Evolutionary conservation across 2,113 vertebrate species (phyloP).

Genomic region (Nothobranchius furzeri): DNA sequence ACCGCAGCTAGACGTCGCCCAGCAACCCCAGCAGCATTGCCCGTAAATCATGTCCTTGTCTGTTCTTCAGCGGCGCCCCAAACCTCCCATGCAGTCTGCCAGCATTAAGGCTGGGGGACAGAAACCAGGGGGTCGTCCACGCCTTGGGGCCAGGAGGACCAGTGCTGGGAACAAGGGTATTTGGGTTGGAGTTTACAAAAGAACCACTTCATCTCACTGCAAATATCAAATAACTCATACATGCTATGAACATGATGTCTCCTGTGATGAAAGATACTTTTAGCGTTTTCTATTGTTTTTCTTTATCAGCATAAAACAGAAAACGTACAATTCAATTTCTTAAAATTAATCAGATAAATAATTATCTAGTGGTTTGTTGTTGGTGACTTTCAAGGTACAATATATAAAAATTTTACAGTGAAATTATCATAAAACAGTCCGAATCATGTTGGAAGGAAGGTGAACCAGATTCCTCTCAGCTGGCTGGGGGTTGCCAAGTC

Average conservation of each 20-base stretch:
- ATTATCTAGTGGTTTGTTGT: too few relatives aligned
- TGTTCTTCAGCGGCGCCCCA: conserved; percentile 56
- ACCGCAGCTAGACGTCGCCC: conserved; percentile 71
- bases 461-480: too few relatives aligned
- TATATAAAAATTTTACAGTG: too few relatives aligned
- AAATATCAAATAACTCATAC: background rate
- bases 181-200: conserved; percentile 24
- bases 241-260: background rate
- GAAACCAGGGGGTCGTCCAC: conserved; percentile 22
- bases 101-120: conserved; percentile 35
- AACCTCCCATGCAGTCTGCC: conserved; percentile 60
- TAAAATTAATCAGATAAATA: too few relatives aligned
- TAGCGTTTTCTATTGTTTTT: too few relatives aligned
- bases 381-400: too few relatives aligned
- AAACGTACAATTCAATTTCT: too few relatives aligned
- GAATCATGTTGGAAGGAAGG: too few relatives aligned
- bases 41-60: conserved; percentile 74
- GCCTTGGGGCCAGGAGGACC: conserved; percentile 5
- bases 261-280: background rate
- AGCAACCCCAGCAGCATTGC: conserved; percentile 64
- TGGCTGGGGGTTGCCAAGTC: too few relatives aligned
- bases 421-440: too few relatives aligned
- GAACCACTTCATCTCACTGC: conserved; percentile 7
- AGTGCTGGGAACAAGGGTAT: conserved; percentile 16
- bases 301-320: too few relatives aligned